Conservation (phyloP, 1,140 invertebrate species). For the Campodea augens region DNA sequence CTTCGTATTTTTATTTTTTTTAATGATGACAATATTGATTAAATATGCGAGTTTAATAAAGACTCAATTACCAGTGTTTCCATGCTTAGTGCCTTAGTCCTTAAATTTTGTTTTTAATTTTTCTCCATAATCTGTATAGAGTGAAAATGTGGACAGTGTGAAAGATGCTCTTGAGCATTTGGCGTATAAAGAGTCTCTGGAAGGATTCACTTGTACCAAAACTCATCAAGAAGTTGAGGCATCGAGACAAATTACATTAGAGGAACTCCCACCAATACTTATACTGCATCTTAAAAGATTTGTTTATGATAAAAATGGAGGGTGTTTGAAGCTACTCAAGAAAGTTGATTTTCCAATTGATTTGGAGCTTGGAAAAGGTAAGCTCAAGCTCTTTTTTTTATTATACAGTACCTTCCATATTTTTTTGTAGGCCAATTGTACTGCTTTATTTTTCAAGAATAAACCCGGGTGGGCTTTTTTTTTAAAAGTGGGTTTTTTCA, state of each 20-base stretch:
- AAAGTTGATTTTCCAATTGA: constrained; percentile 71
- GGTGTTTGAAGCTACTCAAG: constrained; percentile 79
- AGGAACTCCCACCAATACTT: constrained; percentile 66
- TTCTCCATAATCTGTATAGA: constrained; percentile 33
- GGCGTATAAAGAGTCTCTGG: constrained; percentile 56
- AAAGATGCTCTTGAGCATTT: constrained; percentile 68
- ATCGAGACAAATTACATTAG: constrained; percentile 66
- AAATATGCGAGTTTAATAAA: too few relatives aligned
- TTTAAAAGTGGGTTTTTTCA: too few relatives aligned
- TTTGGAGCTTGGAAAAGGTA: constrained; percentile 74
- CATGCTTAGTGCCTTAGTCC: not conserved
- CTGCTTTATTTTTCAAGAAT: too few relatives aligned
- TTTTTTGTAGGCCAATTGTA: too few relatives aligned
- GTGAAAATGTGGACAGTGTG: constrained; percentile 40
- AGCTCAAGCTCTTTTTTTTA: too few relatives aligned
- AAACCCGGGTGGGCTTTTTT: too few relatives aligned
- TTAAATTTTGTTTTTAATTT: constrained; percentile 1
- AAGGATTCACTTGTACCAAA: constrained; percentile 61
- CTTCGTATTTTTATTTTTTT: too few relatives aligned
- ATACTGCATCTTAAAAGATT: constrained; percentile 74
- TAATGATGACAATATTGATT: too few relatives aligned
- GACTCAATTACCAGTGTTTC: too few relatives aligned
- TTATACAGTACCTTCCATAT: too few relatives aligned
- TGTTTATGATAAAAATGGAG: constrained; percentile 49
- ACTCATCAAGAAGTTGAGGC: constrained; percentile 64